Base-by-base conservation (phyloP, 2,113 vertebrate species). In the Myrmophylax atrothorax region DNA sequence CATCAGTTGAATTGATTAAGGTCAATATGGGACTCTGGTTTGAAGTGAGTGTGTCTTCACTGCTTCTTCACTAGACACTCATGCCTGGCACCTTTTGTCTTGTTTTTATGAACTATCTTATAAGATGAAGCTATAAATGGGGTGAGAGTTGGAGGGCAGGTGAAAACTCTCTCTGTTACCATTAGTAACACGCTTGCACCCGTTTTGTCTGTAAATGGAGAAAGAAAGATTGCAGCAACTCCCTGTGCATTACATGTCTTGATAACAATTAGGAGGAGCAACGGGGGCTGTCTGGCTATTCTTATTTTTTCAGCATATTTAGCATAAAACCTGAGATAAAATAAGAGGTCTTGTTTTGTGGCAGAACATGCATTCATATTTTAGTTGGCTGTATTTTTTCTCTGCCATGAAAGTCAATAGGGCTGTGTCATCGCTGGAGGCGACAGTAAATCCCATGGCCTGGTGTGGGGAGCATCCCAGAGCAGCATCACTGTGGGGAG, bases 131-230 rank as follows among this genome's bases (percentile, higher is more conserved):
- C 67, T 40, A 52, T 74, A 94, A 88, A 90, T 44, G 60, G 72
- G 93, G 82, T 91, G 87, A 94, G 70, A 95, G 77, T 91, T 96
- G 80, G 86, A 95, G 84, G 95, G 89, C 86, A 96, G 86, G 73
- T 93, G 90, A 93, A 93, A 55, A 90, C 55, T 74, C 82, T 96
- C 92, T 93, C 91, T 93, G 94, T 96, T 96, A 94, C 94, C 89
- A 84, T 96, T 94, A 93, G 94, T 95, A 93, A 94, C 95, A 94
- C 0, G 2, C 53, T 83, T 88, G 69, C 63, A 91, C 92, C 84
- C 50, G 9, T 95, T 92, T 90, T 80, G 33, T 40, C 87, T 92
- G 79, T 47, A 91, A 90, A 91, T 63, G 44, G 55, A 88, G 82
- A 94, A 79, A 53, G 84, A 87, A 95, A 68, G 63, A 44, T 87